Conservation (phyloP, 2,113 vertebrate species). For the Chloropsis hardwickii region DNA sequence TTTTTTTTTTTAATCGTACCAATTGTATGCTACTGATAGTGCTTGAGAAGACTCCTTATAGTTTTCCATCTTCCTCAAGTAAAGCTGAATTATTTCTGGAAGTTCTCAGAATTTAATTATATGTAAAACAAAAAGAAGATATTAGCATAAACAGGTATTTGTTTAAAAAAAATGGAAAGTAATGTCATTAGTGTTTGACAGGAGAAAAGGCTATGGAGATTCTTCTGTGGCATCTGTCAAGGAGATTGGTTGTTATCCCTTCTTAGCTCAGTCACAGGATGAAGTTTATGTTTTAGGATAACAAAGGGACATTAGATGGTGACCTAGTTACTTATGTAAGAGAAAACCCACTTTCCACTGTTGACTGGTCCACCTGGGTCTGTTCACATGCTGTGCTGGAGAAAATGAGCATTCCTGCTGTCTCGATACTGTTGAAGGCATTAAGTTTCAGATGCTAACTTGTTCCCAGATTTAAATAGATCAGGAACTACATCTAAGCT, state of each 20-base stretch:
- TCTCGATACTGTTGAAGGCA: background rate
- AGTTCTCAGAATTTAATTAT: background rate
- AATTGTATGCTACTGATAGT: background rate
- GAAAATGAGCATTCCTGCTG: background rate
- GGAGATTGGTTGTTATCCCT: background rate
- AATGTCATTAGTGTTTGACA: background rate
- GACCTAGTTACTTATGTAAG: slow-evolving; percentile 2
- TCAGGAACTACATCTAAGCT: background rate
- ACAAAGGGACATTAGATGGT: background rate
- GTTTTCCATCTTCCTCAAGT: background rate
- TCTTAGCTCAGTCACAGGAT: background rate
- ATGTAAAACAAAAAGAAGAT: background rate
- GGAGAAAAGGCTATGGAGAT: background rate
- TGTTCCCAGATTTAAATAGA: background rate
- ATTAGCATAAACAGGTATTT: background rate
- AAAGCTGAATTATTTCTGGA: background rate
- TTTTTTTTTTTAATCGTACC: background rate
- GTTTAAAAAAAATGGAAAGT: background rate
- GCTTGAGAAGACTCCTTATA: background rate
- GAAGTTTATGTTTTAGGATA: background rate
- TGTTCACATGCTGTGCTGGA: background rate
- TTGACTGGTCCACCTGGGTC: background rate
- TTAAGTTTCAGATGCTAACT: background rate
- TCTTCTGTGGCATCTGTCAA: background rate
- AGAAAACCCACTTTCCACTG: background rate